Percentiles rank a stretch among this genome's conserved stretches.
Evolutionary conservation across 2,113 vertebrate species (phyloP).

Genomic region (Cyphomyrus discorhynchus): DNA sequence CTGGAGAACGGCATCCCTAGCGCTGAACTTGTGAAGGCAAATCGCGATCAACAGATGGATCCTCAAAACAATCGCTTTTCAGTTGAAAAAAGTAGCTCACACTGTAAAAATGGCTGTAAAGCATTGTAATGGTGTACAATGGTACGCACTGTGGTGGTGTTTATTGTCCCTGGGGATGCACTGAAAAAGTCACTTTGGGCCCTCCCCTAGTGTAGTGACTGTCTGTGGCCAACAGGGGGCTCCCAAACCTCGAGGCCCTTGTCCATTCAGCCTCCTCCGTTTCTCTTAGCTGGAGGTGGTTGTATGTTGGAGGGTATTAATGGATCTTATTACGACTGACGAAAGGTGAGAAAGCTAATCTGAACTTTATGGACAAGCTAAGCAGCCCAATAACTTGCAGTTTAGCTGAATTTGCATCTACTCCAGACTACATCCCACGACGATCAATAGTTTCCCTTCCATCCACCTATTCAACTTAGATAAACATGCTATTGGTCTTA

Average conservation of each 20-base stretch:
- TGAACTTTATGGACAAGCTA: background rate
- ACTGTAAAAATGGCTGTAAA: background rate
- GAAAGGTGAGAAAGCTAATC: background rate
- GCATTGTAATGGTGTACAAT: background rate
- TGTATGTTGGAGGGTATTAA: background rate
- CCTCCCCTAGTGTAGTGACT: background rate
- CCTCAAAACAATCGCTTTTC: background rate
- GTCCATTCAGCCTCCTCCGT: background rate
- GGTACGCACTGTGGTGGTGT: background rate
- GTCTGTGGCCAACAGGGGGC: background rate
- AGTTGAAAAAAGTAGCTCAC: background rate
- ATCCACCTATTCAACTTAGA: background rate
- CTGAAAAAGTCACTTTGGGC: background rate
- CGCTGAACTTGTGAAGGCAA: background rate
- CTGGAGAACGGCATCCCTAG: background rate
- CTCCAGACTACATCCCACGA: background rate
- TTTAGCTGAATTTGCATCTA: background rate
- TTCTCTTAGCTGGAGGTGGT: background rate
- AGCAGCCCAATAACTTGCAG: background rate
- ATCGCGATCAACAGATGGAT: background rate
- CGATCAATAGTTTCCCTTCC: background rate
- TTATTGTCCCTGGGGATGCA: background rate
- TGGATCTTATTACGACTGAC: background rate
- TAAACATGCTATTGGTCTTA: background rate
- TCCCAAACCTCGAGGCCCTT: background rate